Evolutionary conservation across 2,888 invertebrate species (phyloP), one percentile per base, ranked within the genome.

Genomic region (Apotomis betuletana): DNA sequence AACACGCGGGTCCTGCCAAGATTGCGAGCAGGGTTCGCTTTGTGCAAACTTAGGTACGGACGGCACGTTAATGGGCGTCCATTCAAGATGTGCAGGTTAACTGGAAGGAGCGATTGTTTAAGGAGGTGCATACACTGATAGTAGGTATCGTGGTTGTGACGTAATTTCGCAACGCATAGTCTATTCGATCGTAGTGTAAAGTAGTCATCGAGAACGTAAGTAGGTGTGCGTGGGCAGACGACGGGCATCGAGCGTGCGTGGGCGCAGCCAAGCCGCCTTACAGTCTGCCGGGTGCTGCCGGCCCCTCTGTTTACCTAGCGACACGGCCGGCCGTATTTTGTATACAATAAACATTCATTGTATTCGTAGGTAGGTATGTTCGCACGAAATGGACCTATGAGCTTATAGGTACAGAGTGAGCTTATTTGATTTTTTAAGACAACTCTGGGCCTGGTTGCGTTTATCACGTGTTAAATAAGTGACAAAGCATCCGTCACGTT

Each of bases 211-310:
- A 69, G 63, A 63, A 52, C 51, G 49, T 49, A 49, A 49, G 49
- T 69, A 44, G 69, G 46, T 27, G 58, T 10, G 63, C 63, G 69
- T 69, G 63, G 69, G 63, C 15, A 55, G 58, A 69, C 58, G 63
- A 57, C 49, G 62, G 44, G 51, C 41, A 55, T 41, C 68, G 74
- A 74, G 58, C 60, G 72, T 84, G 88, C 89, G 90, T 90, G 84
- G 90, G 91, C 87, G 87, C 84, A 80, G 81, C 73, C 81, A 81
- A 80, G 81, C 73, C 81, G 82, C 82, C 81, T 77, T 74, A 77
- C 81, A 75, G 81, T 82, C 82, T 82, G 75, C 65, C 44, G 62
- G 62, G 27, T 27, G 27, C 27, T 27, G 27, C 15, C 38, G 27
- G 27, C 49, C 52, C 38, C 52, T 62, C 62, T 62, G 69, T 63